Conservation (phyloP, 2,888 invertebrate genomes). For the Drosophila monieri region DNA sequence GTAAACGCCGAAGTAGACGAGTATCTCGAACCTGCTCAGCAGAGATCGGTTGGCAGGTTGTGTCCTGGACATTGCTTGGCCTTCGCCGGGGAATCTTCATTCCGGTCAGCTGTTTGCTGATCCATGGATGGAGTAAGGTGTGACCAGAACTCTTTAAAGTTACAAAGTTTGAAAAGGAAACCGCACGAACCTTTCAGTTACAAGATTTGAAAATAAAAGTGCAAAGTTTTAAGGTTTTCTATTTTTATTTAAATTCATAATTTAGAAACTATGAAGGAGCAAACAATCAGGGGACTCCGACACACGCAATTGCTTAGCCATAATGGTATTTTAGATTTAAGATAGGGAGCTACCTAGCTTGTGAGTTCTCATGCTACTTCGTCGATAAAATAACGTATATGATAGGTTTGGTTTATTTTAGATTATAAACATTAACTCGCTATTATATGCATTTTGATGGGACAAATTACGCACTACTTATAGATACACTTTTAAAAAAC, state of each 20-base stretch:
- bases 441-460: not conserved
- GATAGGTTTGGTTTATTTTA: constrained; percentile 2
- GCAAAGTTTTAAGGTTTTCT: not conserved
- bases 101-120: not conserved
- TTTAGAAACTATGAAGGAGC: constrained; percentile 8
- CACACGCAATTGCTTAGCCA: not conserved
- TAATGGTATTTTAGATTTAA: not conserved
- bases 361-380: not conserved
- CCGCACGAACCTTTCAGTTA: not conserved
- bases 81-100: constrained; percentile 1
- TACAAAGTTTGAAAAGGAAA: not conserved
- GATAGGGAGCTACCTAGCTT: not conserved
- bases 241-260: constrained; percentile 13
- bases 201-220: too few relatives aligned
- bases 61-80: constrained; percentile 10
- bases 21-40: constrained; percentile 69
- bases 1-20: constrained; percentile 79
- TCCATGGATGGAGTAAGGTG: not conserved
- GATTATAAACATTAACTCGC: not conserved
- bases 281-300: constrained; percentile 7
- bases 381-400: not conserved
- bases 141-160: not conserved
- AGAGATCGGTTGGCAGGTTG: constrained; percentile 22
- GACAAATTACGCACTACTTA: not conserved
- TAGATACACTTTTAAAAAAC: not conserved